Base-by-base conservation (phyloP, 2,888 invertebrate species). In the Sphecodes monilicornis region DNA sequence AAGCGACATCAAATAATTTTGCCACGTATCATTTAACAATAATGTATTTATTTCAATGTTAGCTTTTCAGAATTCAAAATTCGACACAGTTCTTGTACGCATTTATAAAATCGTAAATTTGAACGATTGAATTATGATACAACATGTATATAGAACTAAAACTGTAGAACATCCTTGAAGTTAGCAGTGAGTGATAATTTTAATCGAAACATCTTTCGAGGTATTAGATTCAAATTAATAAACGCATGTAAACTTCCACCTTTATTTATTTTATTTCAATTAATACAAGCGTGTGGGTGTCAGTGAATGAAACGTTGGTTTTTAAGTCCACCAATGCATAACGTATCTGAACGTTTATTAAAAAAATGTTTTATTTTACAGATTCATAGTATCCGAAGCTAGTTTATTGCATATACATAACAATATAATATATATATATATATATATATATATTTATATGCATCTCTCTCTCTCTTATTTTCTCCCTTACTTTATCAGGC, bases 281-380 rank as follows among this genome's bases (percentile, higher is more conserved):
- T 36, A 39, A 39, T 26, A 41, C 6, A 32, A 29, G 5, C 3
- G 32, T n/a, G 18, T 36, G 29, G 46, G 32, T 29, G 50, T 16
- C 13, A 43, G 22, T 22, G 60, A 41, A 50, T 41, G 4, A 73
- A 73, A 76, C 32, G 39, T 39, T 29, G 22, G n/a, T 41, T 66
- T 36, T 46, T 60, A 39, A 39, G n/a, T n/a, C 18, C 39, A 54
- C 36, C 32, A 68, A 76, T 36, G 50, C 29, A 86, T 10, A 46
- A 82, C 13, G 57, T 78, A 60, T 73, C 66, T 73, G 13, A 78
- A 22, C 50, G 43, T 88, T 78, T 85, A 75, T 88, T 81, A 77
- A 84, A 82, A 87, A 82, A 87, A 78, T 75, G 32, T 22, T 88
- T 85, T 87, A 88, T 87, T 87, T 77, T 84, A 87, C 78, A 88